These are phyloP conservation scores for Drosophila parvula DNA, from an alignment of 1,140 invertebrate genomes.

Conservation along the genomic window DNA sequence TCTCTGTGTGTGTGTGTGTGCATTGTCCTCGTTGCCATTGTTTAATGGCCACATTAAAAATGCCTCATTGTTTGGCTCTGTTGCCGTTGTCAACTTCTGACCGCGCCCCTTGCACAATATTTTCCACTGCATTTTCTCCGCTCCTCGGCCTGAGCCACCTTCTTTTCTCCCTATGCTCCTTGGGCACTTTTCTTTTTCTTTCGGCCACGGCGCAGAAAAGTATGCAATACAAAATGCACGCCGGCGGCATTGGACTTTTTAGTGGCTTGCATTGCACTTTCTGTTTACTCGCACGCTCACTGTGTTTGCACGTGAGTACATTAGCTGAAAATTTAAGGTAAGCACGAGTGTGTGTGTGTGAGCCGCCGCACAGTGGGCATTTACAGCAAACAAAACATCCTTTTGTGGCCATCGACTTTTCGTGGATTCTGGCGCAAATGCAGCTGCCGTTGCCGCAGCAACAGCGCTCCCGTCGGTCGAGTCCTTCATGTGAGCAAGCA, in stretches of 20 bases:
- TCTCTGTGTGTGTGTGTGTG: constrained; percentile 49
- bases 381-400: constrained; percentile 50
- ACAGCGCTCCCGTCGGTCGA: constrained; percentile 1
- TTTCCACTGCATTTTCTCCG: constrained; percentile 63
- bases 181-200: constrained; percentile 34
- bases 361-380: constrained; percentile 46
- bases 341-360: constrained; percentile 22
- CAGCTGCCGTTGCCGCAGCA: constrained; percentile 2
- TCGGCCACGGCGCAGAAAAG: constrained; percentile 48
- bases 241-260: constrained; percentile 53
- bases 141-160: not conserved
- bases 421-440: constrained; percentile 20
- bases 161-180: not conserved
- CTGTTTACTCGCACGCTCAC: constrained; percentile 33
- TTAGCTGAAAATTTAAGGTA: constrained; percentile 53
- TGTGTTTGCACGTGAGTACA: constrained; percentile 41
- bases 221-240: constrained; percentile 54
- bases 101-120: constrained; percentile 66
- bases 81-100: constrained; percentile 63
- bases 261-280: constrained; percentile 55
- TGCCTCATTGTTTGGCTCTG: constrained; percentile 69
- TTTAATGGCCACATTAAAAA: constrained; percentile 81
- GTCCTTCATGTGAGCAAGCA: constrained; percentile 41
- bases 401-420: constrained; percentile 44
- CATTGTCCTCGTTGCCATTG: constrained; percentile 76